Evolutionary conservation across 2,797 vertebrate species (phyloP), one percentile per base, ranked within the genome.

Genomic region (Rhinogobio ventralis): DNA sequence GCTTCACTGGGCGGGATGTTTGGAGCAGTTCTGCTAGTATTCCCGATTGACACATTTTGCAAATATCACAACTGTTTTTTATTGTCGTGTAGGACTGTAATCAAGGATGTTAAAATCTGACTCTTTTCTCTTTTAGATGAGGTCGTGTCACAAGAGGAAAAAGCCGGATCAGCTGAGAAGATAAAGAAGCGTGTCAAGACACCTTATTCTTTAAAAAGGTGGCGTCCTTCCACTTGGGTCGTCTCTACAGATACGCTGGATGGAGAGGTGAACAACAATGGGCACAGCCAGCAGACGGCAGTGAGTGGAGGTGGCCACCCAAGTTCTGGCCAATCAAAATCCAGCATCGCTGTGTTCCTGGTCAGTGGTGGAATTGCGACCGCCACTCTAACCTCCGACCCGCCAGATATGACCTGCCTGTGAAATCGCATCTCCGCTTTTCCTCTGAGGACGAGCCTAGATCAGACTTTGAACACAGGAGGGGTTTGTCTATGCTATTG

Each of bases 111-210:
- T 69, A 36, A 67, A 19, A 53, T 71, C 0, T 28, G 15, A 66
- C 74, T 14, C 7, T 39, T 25, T 39, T 60, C 30, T 77, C 14
- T 68, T 51, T 71, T 92, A 95, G 96, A 94, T 88, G 96, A 96
- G 78, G 93, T 92, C 51, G 91, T 91, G 23, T 94, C 86, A 74
- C 81, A 93, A 79, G 97, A 97, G 14, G 92, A 93, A 7, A 95
- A 94, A 83, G 95, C 95, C 0, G 95, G 95, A 86, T 97, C 97
- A 57, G 97, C 96, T 76, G 97, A 98, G 81, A 98, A 98, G 91
- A 99, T 99, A 75, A 98, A 97, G 93, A 97, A 96, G 20, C 96
- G 97, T 0, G 97, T 99, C 90, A 98, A 99, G 93, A 99, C 98
- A 0, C 98, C 98, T 0, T 98, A 99, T 93, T 97, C 97, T 0